Evolutionary conservation across 2,113 vertebrate genomes (phyloP).

Genomic region (Charina bottae): DNA sequence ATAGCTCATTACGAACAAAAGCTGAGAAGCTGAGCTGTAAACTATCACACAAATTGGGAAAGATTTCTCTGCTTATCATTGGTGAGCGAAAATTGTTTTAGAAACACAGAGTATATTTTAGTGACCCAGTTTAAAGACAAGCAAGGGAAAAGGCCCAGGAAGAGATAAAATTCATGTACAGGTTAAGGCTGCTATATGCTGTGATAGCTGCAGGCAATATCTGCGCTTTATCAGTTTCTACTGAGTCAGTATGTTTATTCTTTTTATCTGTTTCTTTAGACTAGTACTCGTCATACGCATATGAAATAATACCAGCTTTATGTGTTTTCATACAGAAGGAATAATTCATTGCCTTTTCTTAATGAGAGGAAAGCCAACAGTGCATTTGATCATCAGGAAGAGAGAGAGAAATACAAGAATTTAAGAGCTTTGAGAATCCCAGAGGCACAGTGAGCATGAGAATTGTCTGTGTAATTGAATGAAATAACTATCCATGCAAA

Average conservation of each 20-base stretch:
- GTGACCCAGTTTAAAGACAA: conserved; percentile 53
- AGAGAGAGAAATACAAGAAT: conserved; percentile 3
- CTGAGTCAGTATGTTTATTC: conserved; percentile 52
- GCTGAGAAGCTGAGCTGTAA: conserved; percentile 26
- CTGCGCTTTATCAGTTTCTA: conserved; percentile 56
- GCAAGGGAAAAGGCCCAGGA: conserved; percentile 20
- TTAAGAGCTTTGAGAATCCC: not conserved
- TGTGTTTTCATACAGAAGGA: conserved; percentile 42
- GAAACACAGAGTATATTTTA: conserved; percentile 64
- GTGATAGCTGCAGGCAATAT: conserved; percentile 54
- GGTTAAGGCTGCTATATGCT: conserved; percentile 54
- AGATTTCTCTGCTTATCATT: conserved; percentile 64
- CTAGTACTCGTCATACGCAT: conserved; percentile 35
- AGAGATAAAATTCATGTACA: conserved; percentile 53
- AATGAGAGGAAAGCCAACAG: conserved; percentile 16
- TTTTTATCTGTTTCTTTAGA: conserved; percentile 62
- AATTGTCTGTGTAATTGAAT: not conserved
- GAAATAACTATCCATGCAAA: conserved; percentile 22
- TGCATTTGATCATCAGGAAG: conserved; percentile 26
- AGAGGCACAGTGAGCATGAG: not conserved
- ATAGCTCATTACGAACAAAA: conserved; percentile 33
- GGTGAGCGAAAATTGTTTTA: conserved; percentile 66
- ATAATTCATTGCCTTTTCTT: conserved; percentile 34
- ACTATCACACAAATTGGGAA: conserved; percentile 50
- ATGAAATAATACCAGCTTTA: conserved; percentile 43